Percentiles rank a stretch among this genome's conserved stretches.
These are phyloP conservation scores for Cantharis rustica DNA, from an alignment of 2,888 invertebrate species.

Conservation along the genomic window DNA sequence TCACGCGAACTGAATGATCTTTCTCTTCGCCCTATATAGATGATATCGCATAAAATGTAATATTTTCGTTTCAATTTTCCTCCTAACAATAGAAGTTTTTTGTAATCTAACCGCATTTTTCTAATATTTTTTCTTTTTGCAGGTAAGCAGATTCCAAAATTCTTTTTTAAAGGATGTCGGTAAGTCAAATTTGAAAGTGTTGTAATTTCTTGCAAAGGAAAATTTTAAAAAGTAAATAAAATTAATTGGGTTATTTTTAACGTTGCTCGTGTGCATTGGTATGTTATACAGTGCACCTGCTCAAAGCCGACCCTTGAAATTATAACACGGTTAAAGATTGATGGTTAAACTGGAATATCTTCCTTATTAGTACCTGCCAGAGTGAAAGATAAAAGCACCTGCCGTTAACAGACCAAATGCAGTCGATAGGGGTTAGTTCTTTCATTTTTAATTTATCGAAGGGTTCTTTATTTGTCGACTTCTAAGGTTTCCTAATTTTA, in stretches of 20 bases:
- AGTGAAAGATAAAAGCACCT: background rate
- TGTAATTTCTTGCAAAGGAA: background rate
- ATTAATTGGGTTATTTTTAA: background rate
- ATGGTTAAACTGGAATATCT: background rate
- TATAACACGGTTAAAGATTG: background rate
- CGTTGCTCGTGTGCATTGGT: background rate
- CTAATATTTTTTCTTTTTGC: background rate
- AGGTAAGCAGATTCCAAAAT: background rate
- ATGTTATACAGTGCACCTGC: background rate
- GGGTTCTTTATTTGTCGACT: background rate
- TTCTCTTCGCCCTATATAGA: background rate
- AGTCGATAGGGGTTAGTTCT: background rate
- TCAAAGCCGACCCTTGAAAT: background rate
- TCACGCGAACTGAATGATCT: background rate
- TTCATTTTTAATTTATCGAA: background rate
- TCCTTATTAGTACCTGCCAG: constrained; percentile 1
- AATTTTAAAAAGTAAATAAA: background rate
- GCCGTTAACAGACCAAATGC: background rate
- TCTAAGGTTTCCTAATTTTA: background rate
- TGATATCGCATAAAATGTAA: background rate
- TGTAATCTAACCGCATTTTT: background rate
- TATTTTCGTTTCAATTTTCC: background rate
- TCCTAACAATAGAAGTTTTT: background rate
- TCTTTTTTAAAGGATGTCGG: background rate
- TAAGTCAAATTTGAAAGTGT: background rate